Evolutionary conservation across 2,113 vertebrate genomes (phyloP).

Genomic region (Oryctolagus cuniculus): DNA sequence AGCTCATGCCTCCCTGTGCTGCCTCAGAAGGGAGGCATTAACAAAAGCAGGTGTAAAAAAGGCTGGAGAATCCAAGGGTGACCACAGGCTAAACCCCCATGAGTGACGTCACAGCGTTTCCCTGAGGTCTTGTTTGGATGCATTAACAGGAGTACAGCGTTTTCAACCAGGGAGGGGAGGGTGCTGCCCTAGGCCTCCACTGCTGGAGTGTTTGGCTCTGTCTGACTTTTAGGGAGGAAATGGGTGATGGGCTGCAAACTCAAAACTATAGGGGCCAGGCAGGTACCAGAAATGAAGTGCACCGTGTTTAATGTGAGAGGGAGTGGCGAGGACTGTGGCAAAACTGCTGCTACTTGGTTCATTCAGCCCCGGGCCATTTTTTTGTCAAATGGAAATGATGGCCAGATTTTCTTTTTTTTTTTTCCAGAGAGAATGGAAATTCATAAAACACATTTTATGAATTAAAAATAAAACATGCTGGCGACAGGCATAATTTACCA

Average conservation of each 20-base stretch:
- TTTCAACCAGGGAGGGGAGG: background rate
- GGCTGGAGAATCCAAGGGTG: background rate
- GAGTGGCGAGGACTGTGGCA: background rate
- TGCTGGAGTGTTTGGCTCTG: background rate
- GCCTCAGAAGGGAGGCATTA: background rate
- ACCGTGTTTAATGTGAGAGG: background rate
- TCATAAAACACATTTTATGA: background rate
- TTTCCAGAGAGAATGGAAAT: background rate
- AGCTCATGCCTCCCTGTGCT: background rate
- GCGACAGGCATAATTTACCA: background rate
- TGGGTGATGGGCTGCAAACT: background rate
- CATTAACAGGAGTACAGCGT: background rate
- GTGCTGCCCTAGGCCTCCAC: background rate
- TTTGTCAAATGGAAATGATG: background rate
- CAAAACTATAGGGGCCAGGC: background rate
- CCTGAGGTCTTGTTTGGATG: background rate
- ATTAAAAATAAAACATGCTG: conserved; percentile 19
- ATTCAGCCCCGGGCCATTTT: background rate
- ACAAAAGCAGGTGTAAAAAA: background rate
- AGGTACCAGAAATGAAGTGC: too few relatives aligned
- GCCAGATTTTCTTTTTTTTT: background rate
- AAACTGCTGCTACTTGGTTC: background rate
- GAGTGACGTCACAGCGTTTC: background rate
- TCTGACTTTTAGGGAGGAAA: background rate
- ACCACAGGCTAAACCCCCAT: background rate